A percentile compares a stretch with the other conserved stretches of the same genome.
These are phyloP conservation scores for Melanophora roralis DNA, from an alignment of 2,888 invertebrate genomes.

Conservation along the genomic window DNA sequence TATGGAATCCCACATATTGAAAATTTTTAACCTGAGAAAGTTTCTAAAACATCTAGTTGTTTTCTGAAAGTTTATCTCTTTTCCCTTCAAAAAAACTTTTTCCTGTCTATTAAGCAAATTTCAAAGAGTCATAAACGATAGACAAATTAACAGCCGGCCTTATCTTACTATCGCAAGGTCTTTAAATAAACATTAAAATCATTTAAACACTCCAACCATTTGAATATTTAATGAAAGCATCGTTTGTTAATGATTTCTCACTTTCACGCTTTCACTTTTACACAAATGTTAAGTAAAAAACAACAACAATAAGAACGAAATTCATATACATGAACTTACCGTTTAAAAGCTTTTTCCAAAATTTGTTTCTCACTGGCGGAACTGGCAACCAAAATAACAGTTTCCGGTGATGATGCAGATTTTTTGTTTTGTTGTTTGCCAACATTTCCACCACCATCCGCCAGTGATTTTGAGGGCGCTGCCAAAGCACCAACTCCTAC, in stretches of 20 bases:
- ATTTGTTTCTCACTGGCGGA: slow-evolving; percentile 77
- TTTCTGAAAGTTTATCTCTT: too few species aligned
- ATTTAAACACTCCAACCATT: background rate
- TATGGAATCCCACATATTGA: too few species aligned
- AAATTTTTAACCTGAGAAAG: too few species aligned
- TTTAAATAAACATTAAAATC: background rate
- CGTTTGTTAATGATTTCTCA: slow-evolving; percentile 33
- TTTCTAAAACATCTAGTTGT: too few species aligned
- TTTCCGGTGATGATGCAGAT: slow-evolving; percentile 76
- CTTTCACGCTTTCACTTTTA: background rate
- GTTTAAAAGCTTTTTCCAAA: slow-evolving; percentile 78
- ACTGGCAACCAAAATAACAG: slow-evolving; percentile 78
- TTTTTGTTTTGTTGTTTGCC: slow-evolving; percentile 59
- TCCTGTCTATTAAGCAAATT: too few species aligned
- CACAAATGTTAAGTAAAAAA: background rate
- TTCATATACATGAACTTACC: slow-evolving; percentile 73
- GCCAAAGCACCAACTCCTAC: slow-evolving; percentile 10
- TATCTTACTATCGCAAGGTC: too few species aligned
- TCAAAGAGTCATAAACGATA: too few species aligned
- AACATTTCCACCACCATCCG: slow-evolving; percentile 31
- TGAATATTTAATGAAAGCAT: background rate
- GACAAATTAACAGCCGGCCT: too few species aligned
- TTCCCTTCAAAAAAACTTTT: too few species aligned
- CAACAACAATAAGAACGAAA: background rate
- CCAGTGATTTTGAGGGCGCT: slow-evolving; percentile 33